These are phyloP conservation scores for Rhagonycha fulva DNA, from an alignment of 2,888 invertebrate species.

Conservation along the genomic window DNA sequence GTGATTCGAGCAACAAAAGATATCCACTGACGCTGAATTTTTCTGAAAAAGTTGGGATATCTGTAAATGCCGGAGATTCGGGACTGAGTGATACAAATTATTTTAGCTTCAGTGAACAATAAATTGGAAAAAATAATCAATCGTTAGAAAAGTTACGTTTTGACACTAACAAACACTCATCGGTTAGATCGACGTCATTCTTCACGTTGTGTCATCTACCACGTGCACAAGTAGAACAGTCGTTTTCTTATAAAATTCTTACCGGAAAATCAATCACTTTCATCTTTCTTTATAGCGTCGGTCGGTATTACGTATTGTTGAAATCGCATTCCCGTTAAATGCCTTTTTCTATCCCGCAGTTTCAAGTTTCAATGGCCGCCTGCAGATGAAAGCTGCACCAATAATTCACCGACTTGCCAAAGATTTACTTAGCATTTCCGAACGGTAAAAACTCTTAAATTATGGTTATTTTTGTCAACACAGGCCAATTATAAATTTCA, in stretches of 20 bases:
- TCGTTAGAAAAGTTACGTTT: background rate
- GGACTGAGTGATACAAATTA: background rate
- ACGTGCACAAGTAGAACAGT: conserved; percentile 13
- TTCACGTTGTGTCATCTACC: conserved; percentile 7
- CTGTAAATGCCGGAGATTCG: background rate
- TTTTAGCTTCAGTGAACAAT: background rate
- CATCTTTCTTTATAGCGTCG: conserved; percentile 38
- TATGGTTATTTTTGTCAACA: background rate
- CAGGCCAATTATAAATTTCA: background rate
- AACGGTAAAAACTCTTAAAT: background rate
- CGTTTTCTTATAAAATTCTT: conserved; percentile 32
- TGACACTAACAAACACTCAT: background rate
- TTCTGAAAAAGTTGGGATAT: too few relatives aligned
- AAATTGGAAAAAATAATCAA: background rate
- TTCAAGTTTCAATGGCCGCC: conserved; percentile 44
- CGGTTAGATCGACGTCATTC: background rate
- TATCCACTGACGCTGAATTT: background rate
- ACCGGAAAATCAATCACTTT: conserved; percentile 44
- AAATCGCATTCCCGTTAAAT: conserved; percentile 43
- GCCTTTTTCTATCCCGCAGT: conserved; percentile 42
- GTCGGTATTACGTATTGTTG: conserved; percentile 30
- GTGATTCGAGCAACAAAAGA: background rate
- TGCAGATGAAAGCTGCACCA: conserved; percentile 46
- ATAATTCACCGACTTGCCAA: conserved; percentile 47
- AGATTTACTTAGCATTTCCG: conserved; percentile 30